A percentile compares a stretch with the other conserved stretches of the same genome.
Conservation (phyloP, 2,113 vertebrate species). For the Octodon degus region DNA sequence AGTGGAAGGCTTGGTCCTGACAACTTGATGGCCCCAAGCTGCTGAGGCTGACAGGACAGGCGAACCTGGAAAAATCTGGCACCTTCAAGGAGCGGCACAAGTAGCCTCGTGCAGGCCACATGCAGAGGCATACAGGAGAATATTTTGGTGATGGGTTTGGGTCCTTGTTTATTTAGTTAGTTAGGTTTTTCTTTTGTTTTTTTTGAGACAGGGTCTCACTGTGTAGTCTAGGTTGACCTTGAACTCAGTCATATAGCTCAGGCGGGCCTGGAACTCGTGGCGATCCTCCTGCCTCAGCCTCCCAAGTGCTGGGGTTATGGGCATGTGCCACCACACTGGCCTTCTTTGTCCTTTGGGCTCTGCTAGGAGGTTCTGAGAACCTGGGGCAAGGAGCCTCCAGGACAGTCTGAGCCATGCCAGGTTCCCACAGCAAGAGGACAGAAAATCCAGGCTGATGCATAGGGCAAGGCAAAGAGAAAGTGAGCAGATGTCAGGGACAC, state of each 20-base stretch:
- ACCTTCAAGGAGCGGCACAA: fast-evolving
- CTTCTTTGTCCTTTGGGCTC: background rate
- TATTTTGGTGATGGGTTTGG: background rate
- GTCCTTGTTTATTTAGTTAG: too few relatives aligned
- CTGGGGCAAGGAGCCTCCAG: background rate
- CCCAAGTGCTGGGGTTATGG: background rate
- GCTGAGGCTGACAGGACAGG: background rate
- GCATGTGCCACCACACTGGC: background rate
- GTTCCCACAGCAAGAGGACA: background rate
- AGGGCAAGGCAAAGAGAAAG: background rate
- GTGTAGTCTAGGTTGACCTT: background rate
- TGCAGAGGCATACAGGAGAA: background rate
- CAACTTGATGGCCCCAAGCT: background rate
- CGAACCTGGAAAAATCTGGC: background rate
- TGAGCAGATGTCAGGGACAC: fast-evolving
- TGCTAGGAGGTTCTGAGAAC: background rate
- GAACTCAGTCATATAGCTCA: background rate
- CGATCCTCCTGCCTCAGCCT: background rate
- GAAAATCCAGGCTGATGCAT: background rate
- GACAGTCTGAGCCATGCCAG: background rate
- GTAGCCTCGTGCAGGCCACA: fast-evolving
- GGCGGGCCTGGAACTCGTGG: background rate
- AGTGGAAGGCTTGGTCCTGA: too few relatives aligned
- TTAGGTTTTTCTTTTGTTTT: background rate
- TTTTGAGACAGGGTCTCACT: background rate